Evolutionary conservation across 2,888 invertebrate genomes (phyloP).

Genomic region (Drosophila melanocephala): DNA sequence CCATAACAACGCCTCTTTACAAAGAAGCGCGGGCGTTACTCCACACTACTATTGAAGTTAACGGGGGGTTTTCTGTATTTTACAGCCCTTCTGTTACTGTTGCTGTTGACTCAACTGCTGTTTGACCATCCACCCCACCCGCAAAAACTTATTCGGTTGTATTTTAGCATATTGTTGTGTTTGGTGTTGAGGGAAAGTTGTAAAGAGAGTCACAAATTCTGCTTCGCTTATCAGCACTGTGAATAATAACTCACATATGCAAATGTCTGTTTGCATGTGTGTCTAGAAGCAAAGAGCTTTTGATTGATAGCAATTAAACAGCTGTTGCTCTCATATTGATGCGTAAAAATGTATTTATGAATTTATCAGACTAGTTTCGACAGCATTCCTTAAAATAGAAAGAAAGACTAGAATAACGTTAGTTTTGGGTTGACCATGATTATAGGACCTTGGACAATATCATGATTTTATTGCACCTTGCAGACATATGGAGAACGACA

Average conservation of each 20-base stretch:
- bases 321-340: conserved; percentile 48
- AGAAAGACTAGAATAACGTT: not conserved
- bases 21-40: conserved; percentile 43
- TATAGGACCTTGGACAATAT: not conserved
- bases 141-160: not conserved
- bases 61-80: conserved; percentile 29
- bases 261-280: not conserved
- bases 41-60: conserved; percentile 50
- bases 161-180: conserved; percentile 16
- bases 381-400: not conserved
- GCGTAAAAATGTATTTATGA: not conserved
- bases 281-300: conserved; percentile 1
- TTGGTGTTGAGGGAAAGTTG: conserved; percentile 5
- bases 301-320: conserved; percentile 41
- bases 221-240: conserved; percentile 43
- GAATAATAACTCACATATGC: not conserved
- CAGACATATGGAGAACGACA: not conserved
- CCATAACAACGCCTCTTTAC: conserved; percentile 67
- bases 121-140: conserved; percentile 7
- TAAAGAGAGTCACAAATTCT: conserved; percentile 1
- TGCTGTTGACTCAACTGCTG: conserved; percentile 51
- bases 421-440: not conserved
- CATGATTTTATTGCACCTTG: not conserved
- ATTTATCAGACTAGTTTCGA: not conserved
- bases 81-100: conserved; percentile 27